Base-by-base conservation (phyloP, 2,888 invertebrate species). In the Oscheius sp. region DNA sequence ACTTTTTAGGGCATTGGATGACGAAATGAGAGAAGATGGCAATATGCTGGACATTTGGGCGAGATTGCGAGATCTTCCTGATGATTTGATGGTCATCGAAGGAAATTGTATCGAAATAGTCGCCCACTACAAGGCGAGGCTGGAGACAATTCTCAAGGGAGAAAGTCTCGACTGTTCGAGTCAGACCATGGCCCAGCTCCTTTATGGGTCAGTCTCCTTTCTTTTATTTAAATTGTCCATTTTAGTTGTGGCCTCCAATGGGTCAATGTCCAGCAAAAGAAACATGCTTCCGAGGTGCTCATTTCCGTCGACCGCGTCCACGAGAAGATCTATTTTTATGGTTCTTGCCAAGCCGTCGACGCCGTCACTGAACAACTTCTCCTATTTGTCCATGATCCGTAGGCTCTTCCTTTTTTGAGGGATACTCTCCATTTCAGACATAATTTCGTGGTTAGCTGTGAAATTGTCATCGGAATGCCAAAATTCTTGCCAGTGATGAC, bases 171-270 rank as follows among this genome's bases (percentile, higher is more conserved):
- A 64, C 18, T 64, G 64, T 16, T 46, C 49, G 7, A 6, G 18
- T n/a, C 35, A 16, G 9, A 45, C 6, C 6, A 46, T 13, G 9
- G 27, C 13, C 13, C 64, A 46, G 18, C 69, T 69, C 9, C 69
- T 69, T 21, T 45, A 55, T 41, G 69, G 69, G 69, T 69, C 53
- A 69, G 35, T 23, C 16, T 25, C 35, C 35, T 35, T 35, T 35
- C 35, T 35, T 35, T 35, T 35, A 6, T 35, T 35, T 35, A 35
- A 3, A 23, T 49, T n/a, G 18, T 66, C 49, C 1, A 0, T 27
- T 52, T 52, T 52, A 71, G 71, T 6, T 71, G 53, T 29, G 71
- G 71, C 12, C 43, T 43, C 16, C 41, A 46, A 9, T 27, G n/a
- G 16, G 49, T 71, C 1, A 53, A 59, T 23, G 3, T 16, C 9